Base-by-base conservation (phyloP, 2,113 vertebrate species). In the Chinchilla lanigera region DNA sequence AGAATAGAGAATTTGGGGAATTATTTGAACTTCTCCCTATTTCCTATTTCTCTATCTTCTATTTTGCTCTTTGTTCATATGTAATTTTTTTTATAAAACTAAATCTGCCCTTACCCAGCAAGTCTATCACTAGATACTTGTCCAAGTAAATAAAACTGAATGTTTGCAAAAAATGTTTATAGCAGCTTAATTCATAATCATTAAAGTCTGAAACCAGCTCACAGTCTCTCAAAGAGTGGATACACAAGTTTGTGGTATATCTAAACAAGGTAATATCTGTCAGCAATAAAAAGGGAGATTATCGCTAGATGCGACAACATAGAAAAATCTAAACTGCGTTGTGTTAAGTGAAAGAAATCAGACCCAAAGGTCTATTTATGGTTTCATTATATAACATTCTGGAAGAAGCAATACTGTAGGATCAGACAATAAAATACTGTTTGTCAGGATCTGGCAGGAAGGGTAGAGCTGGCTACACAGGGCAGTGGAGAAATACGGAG, bases 141-240 rank as follows among this genome's bases (percentile, higher is more conserved):
- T 19, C 9, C 14, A 92, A 78, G 11, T 69, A 86, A 71, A 83
- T 92, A 90, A 95, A 91, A 95, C 78, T 6, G 22, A 65, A n/a
- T 1, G 0, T 44, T 47, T 54, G 47, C 77, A 90, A 10, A 7
- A 47, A 92, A 61, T 81, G 7, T 73, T n/a, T 44, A 54, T 61
- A 87, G 26, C 13, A 65, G 1, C 20, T 69, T 96, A 58, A 69
- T 50, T 93, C 67, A 75, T 69, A 77, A 58, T 58, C n/a, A 67
- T 26, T 35, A 60, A 82, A 63, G 80, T 44, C 65, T 63, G 4
- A 5, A 95, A 85, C 47, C 5, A 89, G 20, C 8, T 5, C 38
- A 89, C 16, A 56, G 26, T 60, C 35, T 19, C 73, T 78, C 61
- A 90, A 28, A 38, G 41, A 24, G 20, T 35, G 19, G 84, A 20